These are phyloP conservation scores for Trilocha varians DNA, from an alignment of 2,888 invertebrate species.

Conservation along the genomic window DNA sequence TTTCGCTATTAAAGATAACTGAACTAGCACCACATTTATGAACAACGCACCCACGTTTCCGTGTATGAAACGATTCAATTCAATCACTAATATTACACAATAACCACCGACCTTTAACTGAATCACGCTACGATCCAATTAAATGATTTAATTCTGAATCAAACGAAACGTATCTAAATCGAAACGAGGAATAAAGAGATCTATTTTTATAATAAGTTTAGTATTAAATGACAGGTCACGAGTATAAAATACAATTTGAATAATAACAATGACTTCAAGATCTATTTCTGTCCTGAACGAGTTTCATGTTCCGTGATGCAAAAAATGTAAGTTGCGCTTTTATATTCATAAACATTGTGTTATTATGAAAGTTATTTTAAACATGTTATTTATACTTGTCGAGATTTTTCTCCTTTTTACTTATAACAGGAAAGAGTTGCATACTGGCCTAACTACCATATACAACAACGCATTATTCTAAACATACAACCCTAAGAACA, in stretches of 20 bases:
- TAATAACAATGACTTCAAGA: background rate
- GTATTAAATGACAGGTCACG: background rate
- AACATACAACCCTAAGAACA: too few relatives aligned
- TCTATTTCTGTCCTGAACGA: background rate
- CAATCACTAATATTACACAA: constrained; percentile 15
- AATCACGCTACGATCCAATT: constrained; percentile 17
- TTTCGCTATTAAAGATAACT: too few relatives aligned
- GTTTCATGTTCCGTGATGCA: background rate
- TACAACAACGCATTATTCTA: too few relatives aligned
- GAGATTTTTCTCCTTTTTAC: too few relatives aligned
- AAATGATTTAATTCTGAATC: constrained; percentile 4
- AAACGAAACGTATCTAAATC: background rate
- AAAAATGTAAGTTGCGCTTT: background rate
- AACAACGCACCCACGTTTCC: constrained; percentile 12
- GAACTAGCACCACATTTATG: background rate
- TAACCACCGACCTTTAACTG: constrained; percentile 21
- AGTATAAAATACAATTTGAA: background rate
- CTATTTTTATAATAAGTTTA: background rate
- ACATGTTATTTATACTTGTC: too few relatives aligned
- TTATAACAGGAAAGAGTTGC: too few relatives aligned
- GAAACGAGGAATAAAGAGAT: background rate
- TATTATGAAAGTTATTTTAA: too few relatives aligned
- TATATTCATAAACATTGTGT: too few relatives aligned
- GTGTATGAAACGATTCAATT: constrained; percentile 13
- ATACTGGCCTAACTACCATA: too few relatives aligned